Evolutionary conservation across 2,113 vertebrate species (phyloP), one percentile per base, ranked within the genome.

Genomic region (Mandrillus leucophaeus): DNA sequence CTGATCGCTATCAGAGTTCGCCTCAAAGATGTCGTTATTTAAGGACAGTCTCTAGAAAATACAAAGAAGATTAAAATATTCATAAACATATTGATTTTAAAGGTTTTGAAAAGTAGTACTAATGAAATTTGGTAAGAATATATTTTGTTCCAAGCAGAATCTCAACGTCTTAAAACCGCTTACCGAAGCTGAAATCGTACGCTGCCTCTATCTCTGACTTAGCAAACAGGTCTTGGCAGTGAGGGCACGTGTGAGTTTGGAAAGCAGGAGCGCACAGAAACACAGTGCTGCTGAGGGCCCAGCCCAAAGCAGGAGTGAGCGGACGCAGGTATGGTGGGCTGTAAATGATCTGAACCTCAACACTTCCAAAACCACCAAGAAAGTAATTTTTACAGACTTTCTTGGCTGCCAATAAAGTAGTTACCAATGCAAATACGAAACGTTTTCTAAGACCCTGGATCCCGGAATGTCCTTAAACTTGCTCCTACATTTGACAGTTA

Each of bases 1-100:
- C 97, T 98, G 98, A 82, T 99, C 99, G 0, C 99, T 99, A 93
- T 99, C 99, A 5, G 99, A 99, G 92, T 99, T 99, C 35, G 99
- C 99, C 96, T 99, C 99, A 98, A 99, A 99, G 93, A 99, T 96
- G 79, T 99, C 99, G 35, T 99, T 99, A 96, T 98, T 99, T 97
- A 99, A 98, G 43, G 99, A 99, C 0, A 99, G 93, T 97, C 99
- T 99, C 99, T 99, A 98, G n/a, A 98, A 98, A 95, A 85, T 2
- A 94, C 35, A 97, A 78, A 55, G 97, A 93, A 59, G 0, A 68
- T 72, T 64, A 96, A 52, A 95, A 76, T 48, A 90, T 32, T 94
- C 85, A 75, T 88, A 90, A 66, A 79, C 18, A 57, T 6, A 84
- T 23, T 73, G 32, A 87, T 68, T 88, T 95, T 43, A 92, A 88